Percentiles rank a stretch among this genome's conserved stretches.
Evolutionary conservation across 2,113 vertebrate genomes (phyloP).

Genomic region (Anarhynchus alexandrinus): DNA sequence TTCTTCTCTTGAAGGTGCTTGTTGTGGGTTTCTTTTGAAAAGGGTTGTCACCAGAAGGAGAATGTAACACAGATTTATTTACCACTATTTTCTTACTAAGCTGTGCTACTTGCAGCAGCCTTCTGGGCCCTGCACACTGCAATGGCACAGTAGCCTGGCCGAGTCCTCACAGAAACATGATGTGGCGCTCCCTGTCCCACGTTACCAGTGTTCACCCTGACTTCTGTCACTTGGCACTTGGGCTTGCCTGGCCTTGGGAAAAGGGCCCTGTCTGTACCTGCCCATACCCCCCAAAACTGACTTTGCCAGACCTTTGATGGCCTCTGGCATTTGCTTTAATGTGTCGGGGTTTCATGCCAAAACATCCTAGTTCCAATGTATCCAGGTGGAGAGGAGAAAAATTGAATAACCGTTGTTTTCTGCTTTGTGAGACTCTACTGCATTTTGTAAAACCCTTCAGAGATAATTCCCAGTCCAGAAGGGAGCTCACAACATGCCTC

Average conservation of each 20-base stretch:
- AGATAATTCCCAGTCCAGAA: background rate
- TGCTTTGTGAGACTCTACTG: background rate
- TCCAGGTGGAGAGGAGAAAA: background rate
- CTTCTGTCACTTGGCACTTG: background rate
- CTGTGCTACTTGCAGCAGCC: background rate
- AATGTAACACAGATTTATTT: background rate
- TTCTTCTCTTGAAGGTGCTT: background rate
- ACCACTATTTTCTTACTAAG: background rate
- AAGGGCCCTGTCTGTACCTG: background rate
- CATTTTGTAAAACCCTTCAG: background rate
- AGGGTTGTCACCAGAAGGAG: background rate
- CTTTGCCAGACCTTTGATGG: background rate
- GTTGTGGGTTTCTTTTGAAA: background rate
- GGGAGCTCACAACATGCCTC: background rate
- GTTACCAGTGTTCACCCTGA: background rate
- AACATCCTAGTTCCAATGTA: background rate
- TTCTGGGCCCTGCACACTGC: background rate
- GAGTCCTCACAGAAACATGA: background rate
- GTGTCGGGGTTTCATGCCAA: background rate
- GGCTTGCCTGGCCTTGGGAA: background rate
- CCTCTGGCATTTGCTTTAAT: background rate
- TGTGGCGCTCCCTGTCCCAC: accelerated
- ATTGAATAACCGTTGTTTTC: background rate
- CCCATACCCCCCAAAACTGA: background rate
- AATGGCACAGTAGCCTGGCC: background rate